Base-by-base conservation (phyloP, 2,888 invertebrate species). In the Drosophila putrida region DNA sequence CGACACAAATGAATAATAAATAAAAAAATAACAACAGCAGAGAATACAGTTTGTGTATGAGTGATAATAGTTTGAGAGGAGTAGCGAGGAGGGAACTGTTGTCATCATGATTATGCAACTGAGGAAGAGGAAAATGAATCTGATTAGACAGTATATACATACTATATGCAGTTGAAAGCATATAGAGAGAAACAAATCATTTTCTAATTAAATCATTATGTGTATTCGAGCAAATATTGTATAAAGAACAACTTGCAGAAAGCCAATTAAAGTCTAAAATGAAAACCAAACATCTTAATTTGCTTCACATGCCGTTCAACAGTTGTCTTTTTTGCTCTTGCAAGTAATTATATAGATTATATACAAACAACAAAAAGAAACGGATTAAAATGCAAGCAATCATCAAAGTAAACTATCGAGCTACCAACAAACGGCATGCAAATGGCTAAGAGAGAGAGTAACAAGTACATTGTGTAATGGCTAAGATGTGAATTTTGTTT, bases 301-400 rank as follows among this genome's bases (percentile, higher is more conserved):
- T 76, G 78, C 76, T 78, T 76, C 78, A 77, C 78, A 78, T 78
- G 65, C 74, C 68, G 64, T 67, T 66, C 59, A 50, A 62, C 59
- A 50, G 54, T 65, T 65, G 55, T 74, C 63, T 62, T 73, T 73
- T 66, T 72, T 73, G 72, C 61, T 66, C 67, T 73, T 36, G 54
- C 71, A 25, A 54, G 20, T 20, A 20, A 20, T 20, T 20, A 54
- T 74, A 67, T 65, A 55, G 44, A 39, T 33, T 54, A 71, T 43
- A 65, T 15, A 57, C 46, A 5, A 69, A 51, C 35, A n/a, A n/a
- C n/a, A 20, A 1, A 1, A 20, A 20, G 31, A 41, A 49, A 58
- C 43, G 4, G 38, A 49, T 51, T 38, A 15, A 49, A 47, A 47
- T 13, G 9, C 51, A 59, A 54, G 49, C 46, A 74, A 68, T 38